Evolutionary conservation across 2,888 invertebrate genomes (phyloP).

Genomic region (Apotomis capreana): DNA sequence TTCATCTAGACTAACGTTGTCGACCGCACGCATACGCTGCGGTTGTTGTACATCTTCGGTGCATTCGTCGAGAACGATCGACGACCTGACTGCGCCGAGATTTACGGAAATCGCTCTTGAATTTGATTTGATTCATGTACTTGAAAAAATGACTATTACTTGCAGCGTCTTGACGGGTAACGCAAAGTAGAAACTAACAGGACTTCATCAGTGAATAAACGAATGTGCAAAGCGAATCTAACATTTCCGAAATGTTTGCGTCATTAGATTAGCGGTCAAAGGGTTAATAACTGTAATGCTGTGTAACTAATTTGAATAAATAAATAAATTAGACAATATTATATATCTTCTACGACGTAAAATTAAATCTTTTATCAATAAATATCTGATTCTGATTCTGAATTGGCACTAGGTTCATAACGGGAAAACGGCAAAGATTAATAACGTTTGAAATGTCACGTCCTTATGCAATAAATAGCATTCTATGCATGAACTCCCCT

Average conservation of each 20-base stretch:
- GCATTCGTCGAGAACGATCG: constrained; percentile 66
- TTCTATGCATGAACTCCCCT: constrained; percentile 8
- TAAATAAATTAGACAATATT: too few relatives aligned
- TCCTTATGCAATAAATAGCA: constrained; percentile 1
- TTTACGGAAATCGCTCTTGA: constrained; percentile 42
- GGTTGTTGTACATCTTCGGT: constrained; percentile 64
- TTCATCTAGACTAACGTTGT: constrained; percentile 59
- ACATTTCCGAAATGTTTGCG: background rate
- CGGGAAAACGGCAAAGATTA: background rate
- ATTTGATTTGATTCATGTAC: constrained; percentile 11
- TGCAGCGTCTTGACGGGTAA: background rate
- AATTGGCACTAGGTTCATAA: background rate
- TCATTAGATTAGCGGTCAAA: background rate
- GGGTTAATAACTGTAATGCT: too few relatives aligned
- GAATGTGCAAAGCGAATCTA: background rate
- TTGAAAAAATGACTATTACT: background rate
- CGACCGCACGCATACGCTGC: constrained; percentile 64
- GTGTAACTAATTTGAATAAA: too few relatives aligned
- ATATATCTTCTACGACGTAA: too few relatives aligned
- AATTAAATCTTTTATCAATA: too few relatives aligned
- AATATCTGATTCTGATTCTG: too few relatives aligned
- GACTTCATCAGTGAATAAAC: too few relatives aligned
- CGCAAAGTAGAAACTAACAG: too few relatives aligned
- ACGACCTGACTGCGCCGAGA: constrained; percentile 59
- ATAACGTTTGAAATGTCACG: constrained; percentile 5